Conservation (phyloP, 2,113 vertebrate species). For the Corythaeola cristata region DNA sequence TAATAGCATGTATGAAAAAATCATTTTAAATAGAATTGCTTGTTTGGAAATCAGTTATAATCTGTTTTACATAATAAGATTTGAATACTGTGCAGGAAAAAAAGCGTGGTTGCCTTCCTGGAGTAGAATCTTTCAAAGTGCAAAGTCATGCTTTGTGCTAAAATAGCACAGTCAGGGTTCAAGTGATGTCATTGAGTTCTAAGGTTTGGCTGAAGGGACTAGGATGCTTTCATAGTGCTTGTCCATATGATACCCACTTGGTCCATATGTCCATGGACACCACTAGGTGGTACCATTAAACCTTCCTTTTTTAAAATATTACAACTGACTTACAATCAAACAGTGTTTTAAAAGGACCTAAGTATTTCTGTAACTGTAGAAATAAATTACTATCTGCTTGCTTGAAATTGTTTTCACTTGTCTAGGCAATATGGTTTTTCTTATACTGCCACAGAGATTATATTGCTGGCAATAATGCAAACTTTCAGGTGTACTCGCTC, state of each 20-base stretch:
- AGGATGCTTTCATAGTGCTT: not conserved
- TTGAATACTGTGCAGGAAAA: not conserved
- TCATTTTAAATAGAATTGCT: not conserved
- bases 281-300: conserved; percentile 51
- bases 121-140: not conserved
- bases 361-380: not conserved
- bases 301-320: not conserved
- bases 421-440: not conserved
- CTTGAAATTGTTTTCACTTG: conserved; percentile 18
- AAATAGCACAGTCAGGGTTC: not conserved
- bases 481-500: not conserved
- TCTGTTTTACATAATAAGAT: not conserved
- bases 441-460: not conserved
- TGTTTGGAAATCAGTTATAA: not conserved
- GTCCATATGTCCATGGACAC: not conserved
- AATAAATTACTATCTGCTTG: not conserved
- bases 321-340: not conserved
- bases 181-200: not conserved
- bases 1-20: not conserved
- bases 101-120: not conserved
- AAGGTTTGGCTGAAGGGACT: not conserved
- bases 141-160: not conserved
- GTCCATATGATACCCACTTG: not conserved
- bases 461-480: not conserved
- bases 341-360: not conserved